These are phyloP conservation scores for Unio delphinus DNA, from an alignment of 2,888 invertebrate genomes.

Conservation along the genomic window DNA sequence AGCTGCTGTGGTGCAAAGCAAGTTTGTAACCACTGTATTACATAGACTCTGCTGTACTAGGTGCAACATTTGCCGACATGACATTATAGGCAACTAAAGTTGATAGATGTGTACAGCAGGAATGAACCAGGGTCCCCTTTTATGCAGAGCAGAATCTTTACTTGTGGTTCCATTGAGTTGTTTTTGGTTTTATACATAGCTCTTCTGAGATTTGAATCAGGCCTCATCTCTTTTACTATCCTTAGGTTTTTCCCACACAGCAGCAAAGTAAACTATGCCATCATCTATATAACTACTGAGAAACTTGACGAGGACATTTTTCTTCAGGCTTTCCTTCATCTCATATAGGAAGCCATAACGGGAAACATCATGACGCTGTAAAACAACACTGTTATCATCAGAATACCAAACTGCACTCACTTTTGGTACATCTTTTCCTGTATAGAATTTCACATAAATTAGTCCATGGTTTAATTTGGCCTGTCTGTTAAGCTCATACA, in stretches of 20 bases:
- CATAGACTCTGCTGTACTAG: too few relatives aligned
- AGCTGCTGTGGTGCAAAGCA: too few relatives aligned
- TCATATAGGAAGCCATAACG: slow-evolving; percentile 62
- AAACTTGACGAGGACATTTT: slow-evolving; percentile 47
- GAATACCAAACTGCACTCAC: slow-evolving; percentile 59
- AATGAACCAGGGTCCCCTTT: too few relatives aligned
- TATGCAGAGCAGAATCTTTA: too few relatives aligned
- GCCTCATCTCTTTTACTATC: not conserved
- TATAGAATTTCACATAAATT: slow-evolving; percentile 57
- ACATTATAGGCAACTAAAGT: too few relatives aligned
- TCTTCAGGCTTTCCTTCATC: slow-evolving; percentile 48
- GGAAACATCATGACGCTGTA: slow-evolving; percentile 58
- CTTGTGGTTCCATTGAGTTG: too few relatives aligned
- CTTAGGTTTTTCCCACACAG: slow-evolving; percentile 48
- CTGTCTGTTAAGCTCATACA: slow-evolving; percentile 46
- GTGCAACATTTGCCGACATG: too few relatives aligned
- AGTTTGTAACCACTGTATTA: too few relatives aligned
- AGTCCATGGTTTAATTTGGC: slow-evolving; percentile 28
- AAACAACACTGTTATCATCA: slow-evolving; percentile 36
- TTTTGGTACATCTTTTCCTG: slow-evolving; percentile 35
- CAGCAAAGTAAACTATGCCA: slow-evolving; percentile 55
- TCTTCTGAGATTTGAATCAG: too few relatives aligned
- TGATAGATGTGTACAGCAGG: too few relatives aligned
- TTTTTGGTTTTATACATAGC: too few relatives aligned
- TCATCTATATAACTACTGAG: slow-evolving; percentile 59